A percentile compares a stretch with the other conserved stretches of the same genome.
phyloP scores from a whole-genome alignment of 1,140 invertebrate genomes.

The Ceratina japonica region DNA sequence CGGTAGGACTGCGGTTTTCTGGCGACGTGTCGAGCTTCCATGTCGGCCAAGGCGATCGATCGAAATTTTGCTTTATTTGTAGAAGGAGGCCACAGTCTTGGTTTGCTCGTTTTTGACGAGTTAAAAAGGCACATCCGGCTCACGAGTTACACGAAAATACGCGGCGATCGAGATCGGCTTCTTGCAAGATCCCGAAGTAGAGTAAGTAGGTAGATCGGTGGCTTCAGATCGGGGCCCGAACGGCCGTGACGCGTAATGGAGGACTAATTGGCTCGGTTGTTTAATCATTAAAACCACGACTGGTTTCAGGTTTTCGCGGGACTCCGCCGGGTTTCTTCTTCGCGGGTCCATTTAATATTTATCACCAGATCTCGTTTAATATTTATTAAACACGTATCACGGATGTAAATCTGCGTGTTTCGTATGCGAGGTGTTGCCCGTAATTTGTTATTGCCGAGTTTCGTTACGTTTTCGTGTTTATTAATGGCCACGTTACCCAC shows the following conservation, averaged over 20 bases:
- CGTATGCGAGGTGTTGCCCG: too few species aligned
- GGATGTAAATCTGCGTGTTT: too few species aligned
- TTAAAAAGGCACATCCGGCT: slow-evolving; percentile 3
- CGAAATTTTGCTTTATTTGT: slow-evolving; percentile 12
- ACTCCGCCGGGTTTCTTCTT: not conserved
- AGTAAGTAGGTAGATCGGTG: not conserved
- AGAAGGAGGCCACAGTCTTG: not conserved
- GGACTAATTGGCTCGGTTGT: slow-evolving; percentile 12
- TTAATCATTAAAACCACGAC: not conserved
- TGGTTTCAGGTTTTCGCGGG: not conserved
- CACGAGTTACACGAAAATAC: not conserved
- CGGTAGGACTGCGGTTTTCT: too few species aligned
- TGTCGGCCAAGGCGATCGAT: slow-evolving; percentile 26
- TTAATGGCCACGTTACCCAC: too few species aligned
- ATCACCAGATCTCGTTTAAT: too few species aligned
- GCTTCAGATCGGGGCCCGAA: not conserved
- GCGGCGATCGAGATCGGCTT: not conserved
- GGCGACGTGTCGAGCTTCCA: too few species aligned
- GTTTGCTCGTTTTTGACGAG: not conserved
- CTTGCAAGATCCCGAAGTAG: not conserved
- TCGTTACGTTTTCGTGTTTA: too few species aligned
- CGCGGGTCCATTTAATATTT: not conserved
- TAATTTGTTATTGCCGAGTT: too few species aligned
- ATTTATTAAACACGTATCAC: too few species aligned
- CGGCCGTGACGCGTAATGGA: slow-evolving; percentile 6